Conservation (phyloP, 2,113 vertebrate species). For the Cyanistes caeruleus region DNA sequence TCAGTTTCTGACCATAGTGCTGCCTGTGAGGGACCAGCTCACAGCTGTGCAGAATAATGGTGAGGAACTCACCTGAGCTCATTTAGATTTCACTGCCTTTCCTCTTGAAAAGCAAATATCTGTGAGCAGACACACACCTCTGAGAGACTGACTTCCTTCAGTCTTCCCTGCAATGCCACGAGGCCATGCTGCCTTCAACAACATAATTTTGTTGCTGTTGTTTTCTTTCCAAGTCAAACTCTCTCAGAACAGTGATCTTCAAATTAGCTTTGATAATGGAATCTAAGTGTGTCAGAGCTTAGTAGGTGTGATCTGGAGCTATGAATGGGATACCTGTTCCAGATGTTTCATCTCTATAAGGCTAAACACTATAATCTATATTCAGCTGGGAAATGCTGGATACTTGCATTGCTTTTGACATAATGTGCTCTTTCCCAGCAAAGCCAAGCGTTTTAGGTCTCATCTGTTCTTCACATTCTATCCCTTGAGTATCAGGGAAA, state of each 20-base stretch:
- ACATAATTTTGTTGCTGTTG: background rate
- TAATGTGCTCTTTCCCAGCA: background rate
- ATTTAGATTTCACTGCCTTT: background rate
- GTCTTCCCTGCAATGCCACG: fast-evolving
- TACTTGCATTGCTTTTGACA: background rate
- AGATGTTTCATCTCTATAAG: background rate
- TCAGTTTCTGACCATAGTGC: background rate
- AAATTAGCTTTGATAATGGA: background rate
- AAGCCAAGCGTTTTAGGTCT: background rate
- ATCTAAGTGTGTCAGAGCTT: background rate
- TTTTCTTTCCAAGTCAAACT: background rate
- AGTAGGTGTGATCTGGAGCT: background rate
- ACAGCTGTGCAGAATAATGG: background rate
- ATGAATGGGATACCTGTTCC: background rate
- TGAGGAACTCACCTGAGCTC: background rate
- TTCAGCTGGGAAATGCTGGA: background rate
- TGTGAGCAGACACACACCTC: background rate
- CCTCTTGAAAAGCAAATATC: background rate
- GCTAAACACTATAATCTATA: background rate
- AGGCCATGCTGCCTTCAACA: background rate
- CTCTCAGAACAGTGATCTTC: background rate
- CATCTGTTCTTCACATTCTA: background rate
- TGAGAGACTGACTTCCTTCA: background rate
- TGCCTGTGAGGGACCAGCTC: background rate
- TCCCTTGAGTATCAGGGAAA: background rate